These are phyloP conservation scores for Druon quercuslanigerum DNA, from an alignment of 1,140 invertebrate genomes.

Conservation along the genomic window DNA sequence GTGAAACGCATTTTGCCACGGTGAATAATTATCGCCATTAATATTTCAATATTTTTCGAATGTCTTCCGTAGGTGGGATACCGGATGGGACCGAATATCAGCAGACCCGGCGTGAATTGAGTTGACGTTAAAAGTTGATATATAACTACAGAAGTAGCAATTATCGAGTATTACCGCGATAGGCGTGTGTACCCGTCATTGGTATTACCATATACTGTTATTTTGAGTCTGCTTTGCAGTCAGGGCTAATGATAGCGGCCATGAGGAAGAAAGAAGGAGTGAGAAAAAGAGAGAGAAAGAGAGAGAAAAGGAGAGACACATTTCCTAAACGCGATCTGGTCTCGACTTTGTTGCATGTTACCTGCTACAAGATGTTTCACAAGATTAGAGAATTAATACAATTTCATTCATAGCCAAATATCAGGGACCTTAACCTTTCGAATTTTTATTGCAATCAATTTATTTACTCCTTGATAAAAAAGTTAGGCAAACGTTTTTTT, in stretches of 20 bases:
- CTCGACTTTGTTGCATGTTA: no score
- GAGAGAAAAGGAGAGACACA: background rate
- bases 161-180: constrained; percentile 46
- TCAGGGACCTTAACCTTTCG: no score
- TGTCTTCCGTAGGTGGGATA: background rate
- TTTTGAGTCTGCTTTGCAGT: constrained; percentile 54
- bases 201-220: constrained; percentile 61
- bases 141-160: constrained; percentile 48
- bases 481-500: no score
- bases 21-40: constrained; percentile 29
- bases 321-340: background rate
- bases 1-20: background rate
- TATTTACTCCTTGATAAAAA: no score
- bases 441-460: no score
- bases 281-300: background rate
- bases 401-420: no score
- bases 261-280: background rate
- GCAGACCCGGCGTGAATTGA: constrained; percentile 9
- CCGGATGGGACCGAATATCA: constrained; percentile 21
- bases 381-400: no score
- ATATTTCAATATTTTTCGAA: constrained; percentile 24
- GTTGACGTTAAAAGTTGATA: constrained; percentile 48
- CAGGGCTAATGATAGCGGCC: constrained; percentile 56
- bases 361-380: no score
- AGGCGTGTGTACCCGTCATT: constrained; percentile 53